Conservation (phyloP, 2,888 invertebrate species). For the Euproctis similis region DNA sequence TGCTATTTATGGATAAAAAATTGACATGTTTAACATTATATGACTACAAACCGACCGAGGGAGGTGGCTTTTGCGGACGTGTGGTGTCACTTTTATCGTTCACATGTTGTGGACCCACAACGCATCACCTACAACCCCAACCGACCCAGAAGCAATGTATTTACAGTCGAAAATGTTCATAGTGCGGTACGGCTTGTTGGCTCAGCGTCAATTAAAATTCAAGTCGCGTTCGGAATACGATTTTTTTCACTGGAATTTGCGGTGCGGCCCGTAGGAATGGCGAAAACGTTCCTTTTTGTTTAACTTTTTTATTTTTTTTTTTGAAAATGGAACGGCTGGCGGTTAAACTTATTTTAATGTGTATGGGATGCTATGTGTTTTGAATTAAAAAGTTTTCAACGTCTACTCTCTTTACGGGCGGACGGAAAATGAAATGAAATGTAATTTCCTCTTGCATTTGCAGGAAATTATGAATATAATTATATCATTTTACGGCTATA, state of each 20-base stretch:
- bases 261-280: conserved; percentile 68
- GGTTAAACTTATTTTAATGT: conserved; percentile 75
- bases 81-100: conserved; percentile 47
- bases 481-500: no score
- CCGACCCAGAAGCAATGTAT: conserved; percentile 38
- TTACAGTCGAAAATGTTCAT: conserved; percentile 41
- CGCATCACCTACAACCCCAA: conserved; percentile 31
- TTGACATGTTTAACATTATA: no score
- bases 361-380: conserved; percentile 69
- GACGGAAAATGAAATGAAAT: conserved; percentile 62
- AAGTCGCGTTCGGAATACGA: conserved; percentile 76
- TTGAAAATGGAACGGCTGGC: conserved; percentile 70
- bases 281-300: conserved; percentile 71
- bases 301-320: conserved; percentile 70
- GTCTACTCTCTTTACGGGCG: conserved; percentile 36
- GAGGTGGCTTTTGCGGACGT: conserved; percentile 35
- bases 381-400: conserved; percentile 69
- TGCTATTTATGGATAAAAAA: no score
- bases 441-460: conserved; percentile 57
- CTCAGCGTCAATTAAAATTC: conserved; percentile 76
- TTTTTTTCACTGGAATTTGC: conserved; percentile 75
- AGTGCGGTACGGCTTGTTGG: conserved; percentile 42
- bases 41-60: conserved; percentile 10
- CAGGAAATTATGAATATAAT: conserved; percentile 10
- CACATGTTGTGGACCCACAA: conserved; percentile 45